Conservation (phyloP, 2,888 invertebrate species). For the Metopia argyrocephala region DNA sequence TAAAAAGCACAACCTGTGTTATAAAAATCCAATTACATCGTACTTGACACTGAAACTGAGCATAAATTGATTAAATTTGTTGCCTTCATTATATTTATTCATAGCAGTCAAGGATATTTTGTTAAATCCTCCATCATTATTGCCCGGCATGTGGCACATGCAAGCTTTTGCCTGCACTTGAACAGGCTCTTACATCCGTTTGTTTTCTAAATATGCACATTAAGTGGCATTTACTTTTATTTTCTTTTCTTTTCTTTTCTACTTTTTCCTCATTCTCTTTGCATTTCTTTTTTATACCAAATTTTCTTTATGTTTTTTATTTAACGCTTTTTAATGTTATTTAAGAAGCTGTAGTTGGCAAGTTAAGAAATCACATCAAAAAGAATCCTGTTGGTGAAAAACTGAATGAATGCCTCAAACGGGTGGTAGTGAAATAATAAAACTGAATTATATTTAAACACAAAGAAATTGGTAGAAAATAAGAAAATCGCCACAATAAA, state of each 20-base stretch:
- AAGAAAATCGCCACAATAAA: conserved; percentile 42
- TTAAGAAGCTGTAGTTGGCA: conserved; percentile 53
- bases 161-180: conserved; percentile 38
- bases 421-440: conserved; percentile 6
- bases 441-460: conserved; percentile 7
- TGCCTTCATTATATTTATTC: conserved; percentile 45
- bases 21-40: conserved; percentile 56
- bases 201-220: conserved; percentile 59
- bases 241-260: conserved; percentile 3
- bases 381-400: conserved; percentile 32
- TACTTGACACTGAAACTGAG: conserved; percentile 60
- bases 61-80: conserved; percentile 60
- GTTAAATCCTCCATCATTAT: conserved; percentile 14
- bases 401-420: background rate
- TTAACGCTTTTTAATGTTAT: conserved; percentile 73
- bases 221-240: conserved; percentile 74
- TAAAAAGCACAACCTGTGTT: background rate
- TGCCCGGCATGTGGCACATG: conserved; percentile 6
- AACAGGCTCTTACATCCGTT: conserved; percentile 57
- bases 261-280: too few species aligned
- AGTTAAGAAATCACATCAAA: conserved; percentile 60
- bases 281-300: too few species aligned
- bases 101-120: conserved; percentile 24
- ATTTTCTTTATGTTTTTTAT: conserved; percentile 69
- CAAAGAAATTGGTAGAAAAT: too few species aligned